Evolutionary conservation across 23 tunicate species (phyloP).

Genomic region (Trididemnum clinides): DNA sequence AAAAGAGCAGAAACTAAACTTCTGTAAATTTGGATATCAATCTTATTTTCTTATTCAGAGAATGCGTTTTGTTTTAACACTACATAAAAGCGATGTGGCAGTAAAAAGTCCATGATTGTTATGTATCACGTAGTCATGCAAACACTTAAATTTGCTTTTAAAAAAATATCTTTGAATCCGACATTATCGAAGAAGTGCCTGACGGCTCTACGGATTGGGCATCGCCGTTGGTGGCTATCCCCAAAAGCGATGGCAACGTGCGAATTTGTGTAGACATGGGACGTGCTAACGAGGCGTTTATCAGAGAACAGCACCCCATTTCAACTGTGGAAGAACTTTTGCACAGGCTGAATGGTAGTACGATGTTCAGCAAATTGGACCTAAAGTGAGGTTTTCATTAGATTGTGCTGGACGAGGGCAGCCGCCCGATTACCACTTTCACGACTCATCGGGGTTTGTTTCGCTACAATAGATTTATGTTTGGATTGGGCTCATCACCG

Average conservation of each 20-base stretch:
- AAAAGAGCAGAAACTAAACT: too few relatives aligned
- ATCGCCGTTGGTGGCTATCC: conserved; percentile 8
- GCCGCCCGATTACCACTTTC: conserved; percentile 28
- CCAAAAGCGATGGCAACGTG: conserved; percentile 8
- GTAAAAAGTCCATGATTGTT: too few relatives aligned
- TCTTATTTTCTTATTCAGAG: too few relatives aligned
- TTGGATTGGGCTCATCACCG: too few relatives aligned
- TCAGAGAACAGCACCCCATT: conserved; percentile 27
- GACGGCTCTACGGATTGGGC: conserved; percentile 37
- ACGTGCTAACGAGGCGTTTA: conserved; percentile 11
- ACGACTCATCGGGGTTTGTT: conserved; percentile 18
- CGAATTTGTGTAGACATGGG: conserved; percentile 30
- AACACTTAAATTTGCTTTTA: too few relatives aligned
- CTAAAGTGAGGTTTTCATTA: conserved; percentile 42
- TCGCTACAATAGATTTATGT: too few relatives aligned
- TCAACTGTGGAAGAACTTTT: conserved; percentile 43
- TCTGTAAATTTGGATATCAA: too few relatives aligned
- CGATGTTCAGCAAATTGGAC: conserved; percentile 27
- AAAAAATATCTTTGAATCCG: too few relatives aligned
- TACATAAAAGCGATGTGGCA: too few relatives aligned
- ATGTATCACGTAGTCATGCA: too few relatives aligned
- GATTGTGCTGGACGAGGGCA: conserved; percentile 3
- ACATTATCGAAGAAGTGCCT: conserved; percentile 37
- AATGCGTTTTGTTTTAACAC: too few relatives aligned
- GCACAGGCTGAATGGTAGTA: conserved; percentile 19